phyloP scores from a whole-genome alignment of 2,888 invertebrate species.

The Saturnia pavonia region DNA sequence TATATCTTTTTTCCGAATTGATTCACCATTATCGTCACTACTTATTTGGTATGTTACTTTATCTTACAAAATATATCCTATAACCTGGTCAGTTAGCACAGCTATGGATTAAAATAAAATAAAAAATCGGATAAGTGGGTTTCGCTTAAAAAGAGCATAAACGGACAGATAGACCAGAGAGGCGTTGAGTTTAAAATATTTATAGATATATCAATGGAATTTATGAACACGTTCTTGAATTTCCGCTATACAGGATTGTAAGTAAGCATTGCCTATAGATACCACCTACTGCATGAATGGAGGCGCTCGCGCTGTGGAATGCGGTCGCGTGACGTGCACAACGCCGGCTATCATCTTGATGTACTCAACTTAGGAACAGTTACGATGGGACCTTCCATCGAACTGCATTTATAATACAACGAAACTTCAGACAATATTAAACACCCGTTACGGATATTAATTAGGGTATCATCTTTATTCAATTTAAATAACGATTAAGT shows the following conservation, averaged over 20 bases:
- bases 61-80: no score
- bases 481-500: no score
- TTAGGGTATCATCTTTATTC: no score
- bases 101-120: no score
- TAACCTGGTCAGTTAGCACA: no score
- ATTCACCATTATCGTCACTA: no score
- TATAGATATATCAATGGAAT: conserved; percentile 1
- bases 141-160: no score
- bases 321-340: conserved; percentile 83
- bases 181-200: no score
- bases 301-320: conserved; percentile 78
- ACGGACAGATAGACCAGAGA: no score
- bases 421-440: neutral
- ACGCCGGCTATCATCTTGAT: conserved; percentile 77
- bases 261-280: conserved; percentile 40
- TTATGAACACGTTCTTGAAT: conserved; percentile 23
- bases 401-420: neutral
- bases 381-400: neutral
- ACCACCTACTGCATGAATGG: conserved; percentile 67
- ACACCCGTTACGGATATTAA: neutral
- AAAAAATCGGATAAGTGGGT: no score
- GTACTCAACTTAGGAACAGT: conserved; percentile 37
- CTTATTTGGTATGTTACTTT: no score
- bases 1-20: no score
- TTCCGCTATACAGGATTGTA: conserved; percentile 29